Evolutionary conservation across 2,888 invertebrate species (phyloP).

Genomic region (Ceramica pisi): DNA sequence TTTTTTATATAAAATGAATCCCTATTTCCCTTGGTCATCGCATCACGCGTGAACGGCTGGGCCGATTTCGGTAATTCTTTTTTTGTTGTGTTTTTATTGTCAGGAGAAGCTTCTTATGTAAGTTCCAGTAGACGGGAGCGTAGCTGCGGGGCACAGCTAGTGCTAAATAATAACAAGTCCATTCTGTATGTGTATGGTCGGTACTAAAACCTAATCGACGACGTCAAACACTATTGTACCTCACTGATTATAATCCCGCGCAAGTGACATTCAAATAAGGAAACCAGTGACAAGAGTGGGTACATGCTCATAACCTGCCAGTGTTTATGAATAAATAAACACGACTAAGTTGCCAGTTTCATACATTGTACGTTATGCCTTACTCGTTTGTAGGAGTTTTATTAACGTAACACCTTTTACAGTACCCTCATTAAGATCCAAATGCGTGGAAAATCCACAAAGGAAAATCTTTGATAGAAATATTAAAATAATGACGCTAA

Average conservation of each 20-base stretch:
- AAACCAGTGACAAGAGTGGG: constrained; percentile 31
- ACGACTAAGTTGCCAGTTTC: constrained; percentile 23
- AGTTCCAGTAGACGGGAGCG: too few species aligned
- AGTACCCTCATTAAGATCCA: constrained; percentile 1
- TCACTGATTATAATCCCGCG: constrained; percentile 53
- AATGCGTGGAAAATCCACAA: constrained; percentile 15
- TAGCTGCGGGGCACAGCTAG: too few species aligned
- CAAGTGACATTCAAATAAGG: constrained; percentile 43
- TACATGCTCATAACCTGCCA: constrained; percentile 37
- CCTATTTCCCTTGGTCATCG: too few species aligned
- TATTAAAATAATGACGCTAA: constrained; percentile 5
- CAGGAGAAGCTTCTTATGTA: too few species aligned
- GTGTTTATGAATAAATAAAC: constrained; percentile 47
- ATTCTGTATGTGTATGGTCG: neutral
- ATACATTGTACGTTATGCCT: constrained; percentile 9
- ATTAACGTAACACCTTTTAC: constrained; percentile 2
- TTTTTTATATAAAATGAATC: too few species aligned
- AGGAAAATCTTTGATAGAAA: neutral
- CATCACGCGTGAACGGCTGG: too few species aligned
- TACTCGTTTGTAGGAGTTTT: neutral
- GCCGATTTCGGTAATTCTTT: too few species aligned
- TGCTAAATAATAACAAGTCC: too few species aligned
- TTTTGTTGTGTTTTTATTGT: too few species aligned
- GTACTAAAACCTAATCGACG: constrained; percentile 8
- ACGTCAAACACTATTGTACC: constrained; percentile 21